These are phyloP conservation scores for Caenorhabditis sinica DNA, from an alignment of 2,888 invertebrate species.

Conservation along the genomic window DNA sequence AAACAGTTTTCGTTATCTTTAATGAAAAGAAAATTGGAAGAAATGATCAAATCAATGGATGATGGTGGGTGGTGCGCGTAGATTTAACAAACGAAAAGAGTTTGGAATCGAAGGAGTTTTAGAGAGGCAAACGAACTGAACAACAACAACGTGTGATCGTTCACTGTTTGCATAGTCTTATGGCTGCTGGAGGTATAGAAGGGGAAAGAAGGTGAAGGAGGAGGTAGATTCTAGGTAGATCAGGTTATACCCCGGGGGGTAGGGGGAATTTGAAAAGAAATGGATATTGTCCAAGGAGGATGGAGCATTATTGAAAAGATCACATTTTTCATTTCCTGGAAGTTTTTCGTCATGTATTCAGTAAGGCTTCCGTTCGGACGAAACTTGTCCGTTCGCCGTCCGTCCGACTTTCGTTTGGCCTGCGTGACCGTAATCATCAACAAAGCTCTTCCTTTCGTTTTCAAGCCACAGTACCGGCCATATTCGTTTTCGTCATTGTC, in stretches of 20 bases:
- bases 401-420: no score
- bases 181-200: constrained; percentile 15
- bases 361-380: no score
- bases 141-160: constrained; percentile 36
- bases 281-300: no score
- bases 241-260: constrained; percentile 3
- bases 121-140: constrained; percentile 23
- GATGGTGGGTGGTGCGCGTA: background rate
- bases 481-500: no score
- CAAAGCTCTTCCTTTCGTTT: no score
- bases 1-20: constrained; percentile 2
- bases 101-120: constrained; percentile 1
- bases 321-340: no score
- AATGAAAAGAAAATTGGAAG: constrained; percentile 2
- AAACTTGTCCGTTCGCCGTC: no score
- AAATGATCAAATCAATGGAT: constrained; percentile 3
- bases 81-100: constrained; percentile 24
- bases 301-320: background rate
- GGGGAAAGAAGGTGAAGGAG: background rate
- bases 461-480: no score
- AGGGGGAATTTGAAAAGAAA: background rate
- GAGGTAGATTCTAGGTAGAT: constrained; percentile 8
- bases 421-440: no score
- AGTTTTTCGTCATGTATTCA: background rate
- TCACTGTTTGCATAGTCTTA: constrained; percentile 39